phyloP scores from a whole-genome alignment of 2,888 invertebrate species.

The Diachrysia chrysitis region DNA sequence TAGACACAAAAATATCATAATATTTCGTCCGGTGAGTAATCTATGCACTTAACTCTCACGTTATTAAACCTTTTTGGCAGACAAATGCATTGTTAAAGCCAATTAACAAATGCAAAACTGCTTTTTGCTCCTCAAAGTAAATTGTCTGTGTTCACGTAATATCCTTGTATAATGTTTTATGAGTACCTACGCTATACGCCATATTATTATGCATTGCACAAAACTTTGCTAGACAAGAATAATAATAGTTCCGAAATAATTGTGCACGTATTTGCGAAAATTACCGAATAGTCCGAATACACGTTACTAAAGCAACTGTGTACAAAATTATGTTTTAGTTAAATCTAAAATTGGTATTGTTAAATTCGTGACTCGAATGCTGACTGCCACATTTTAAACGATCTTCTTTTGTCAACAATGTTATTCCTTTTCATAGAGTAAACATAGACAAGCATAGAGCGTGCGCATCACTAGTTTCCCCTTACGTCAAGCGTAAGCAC shows the following conservation, averaged over 20 bases:
- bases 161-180: background rate
- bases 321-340: constrained; percentile 33
- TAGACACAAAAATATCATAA: background rate
- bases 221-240: background rate
- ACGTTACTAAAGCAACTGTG: background rate
- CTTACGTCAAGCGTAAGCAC: too few relatives aligned
- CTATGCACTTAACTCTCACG: background rate
- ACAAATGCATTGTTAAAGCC: background rate
- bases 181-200: background rate
- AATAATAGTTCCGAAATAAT: background rate
- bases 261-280: constrained; percentile 2
- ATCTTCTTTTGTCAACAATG: constrained; percentile 46
- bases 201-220: background rate
- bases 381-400: constrained; percentile 59
- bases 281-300: constrained; percentile 8
- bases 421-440: too few relatives aligned
- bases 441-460: too few relatives aligned
- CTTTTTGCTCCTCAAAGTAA: background rate
- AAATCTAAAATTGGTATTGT: constrained; percentile 70
- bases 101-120: background rate
- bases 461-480: too few relatives aligned
- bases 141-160: background rate
- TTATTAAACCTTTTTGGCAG: constrained; percentile 3
- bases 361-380: constrained; percentile 70
- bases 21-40: background rate